Base-by-base conservation (phyloP, 2,888 invertebrate species). In the Napeogenes inachia region DNA sequence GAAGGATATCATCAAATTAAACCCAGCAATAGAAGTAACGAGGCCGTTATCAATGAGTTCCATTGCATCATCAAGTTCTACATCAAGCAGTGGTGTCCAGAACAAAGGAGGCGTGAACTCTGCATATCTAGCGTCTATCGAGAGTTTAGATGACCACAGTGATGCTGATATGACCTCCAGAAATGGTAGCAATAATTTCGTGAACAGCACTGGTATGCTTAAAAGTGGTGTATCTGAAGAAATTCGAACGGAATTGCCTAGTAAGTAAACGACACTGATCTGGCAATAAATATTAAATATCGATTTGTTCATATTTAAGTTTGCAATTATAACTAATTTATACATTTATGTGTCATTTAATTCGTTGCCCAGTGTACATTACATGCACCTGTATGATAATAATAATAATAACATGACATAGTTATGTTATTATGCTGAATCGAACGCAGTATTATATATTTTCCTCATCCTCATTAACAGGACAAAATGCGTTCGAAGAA, bases 81-180 rank as follows among this genome's bases (percentile, higher is more conserved):
- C 92, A 5, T 91, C 88, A 1, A 92, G 92, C 67, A 93, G 92
- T 73, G 93, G 93, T 59, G 92, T 92, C 53, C 92, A 92, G 70
- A 92, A 93, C 73, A 92, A 92, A 75, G 92, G 92, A 30, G 92
- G 92, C 69, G 92, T 94, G 70, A 93, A 93, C 71, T 94, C 94
- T 50, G 95, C 95, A 13, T 97, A 97, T 84, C 88, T 97, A 78
- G 97, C 97, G 60, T 97, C 96, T 45, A 95, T 96, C 59, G 97
- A 97, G 81, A 96, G 96, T 72, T 89, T 97, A 72, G 96, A 95
- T 64, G 95, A 96, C 75, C 94, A 95, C 71, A 95, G 95, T 77
- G 95, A 94, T 74, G 93, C 91, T 35, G 94, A 94, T 73, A 89
- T 93, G 71, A 85, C 79, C 2, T 90, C 89, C 12, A 87, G 82